Conservation (phyloP, 2,113 vertebrate genomes). For the Microcebus tavaratra region DNA sequence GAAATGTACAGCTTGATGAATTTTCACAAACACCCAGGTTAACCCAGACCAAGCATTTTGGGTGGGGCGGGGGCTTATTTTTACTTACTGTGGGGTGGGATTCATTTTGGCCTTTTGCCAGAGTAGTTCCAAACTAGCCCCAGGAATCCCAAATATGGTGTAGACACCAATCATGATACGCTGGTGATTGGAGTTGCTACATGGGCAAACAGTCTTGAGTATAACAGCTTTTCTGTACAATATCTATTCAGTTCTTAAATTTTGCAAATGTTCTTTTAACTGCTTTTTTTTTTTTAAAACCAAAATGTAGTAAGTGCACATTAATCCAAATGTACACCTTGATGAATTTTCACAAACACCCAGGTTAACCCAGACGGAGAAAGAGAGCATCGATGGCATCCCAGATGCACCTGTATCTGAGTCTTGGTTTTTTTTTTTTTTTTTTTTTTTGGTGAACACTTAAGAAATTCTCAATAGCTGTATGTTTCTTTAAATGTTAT, state of each 20-base stretch:
- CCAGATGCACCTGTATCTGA: accelerated
- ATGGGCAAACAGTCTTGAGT: accelerated
- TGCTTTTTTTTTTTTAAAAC: not conserved
- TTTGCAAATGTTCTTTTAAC: not conserved
- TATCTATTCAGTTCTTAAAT: not conserved
- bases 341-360: not conserved
- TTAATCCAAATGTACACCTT: not conserved
- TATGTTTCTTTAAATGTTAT: not conserved
- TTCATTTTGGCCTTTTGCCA: not conserved
- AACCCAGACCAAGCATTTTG: not conserved
- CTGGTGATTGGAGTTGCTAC: accelerated
- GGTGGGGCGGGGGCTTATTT: not conserved
- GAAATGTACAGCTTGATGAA: not conserved
- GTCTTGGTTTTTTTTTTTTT: no score
- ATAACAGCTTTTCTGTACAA: not conserved
- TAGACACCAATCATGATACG: accelerated
- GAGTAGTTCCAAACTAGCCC: not conserved
- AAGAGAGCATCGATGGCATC: accelerated
- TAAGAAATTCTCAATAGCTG: not conserved
- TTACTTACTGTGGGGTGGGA: not conserved
- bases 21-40: not conserved
- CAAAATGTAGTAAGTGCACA: not conserved
- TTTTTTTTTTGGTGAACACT: not conserved
- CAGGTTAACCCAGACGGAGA: not conserved
- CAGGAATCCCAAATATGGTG: not conserved